phyloP scores from a whole-genome alignment of 1,140 invertebrate species.

The Telenomus remus region DNA sequence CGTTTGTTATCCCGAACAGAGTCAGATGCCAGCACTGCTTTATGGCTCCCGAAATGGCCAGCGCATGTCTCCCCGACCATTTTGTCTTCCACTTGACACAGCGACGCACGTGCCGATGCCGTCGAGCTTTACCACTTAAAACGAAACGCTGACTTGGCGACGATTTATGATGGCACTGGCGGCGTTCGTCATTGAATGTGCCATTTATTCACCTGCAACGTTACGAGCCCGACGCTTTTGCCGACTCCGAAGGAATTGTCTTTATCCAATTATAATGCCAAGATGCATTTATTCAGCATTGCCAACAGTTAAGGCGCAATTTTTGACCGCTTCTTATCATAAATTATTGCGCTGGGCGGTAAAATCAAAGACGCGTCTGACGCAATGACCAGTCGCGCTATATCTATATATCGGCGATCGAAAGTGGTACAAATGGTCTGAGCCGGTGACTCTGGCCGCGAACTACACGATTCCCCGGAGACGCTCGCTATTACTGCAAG shows the following conservation, averaged over 20 bases:
- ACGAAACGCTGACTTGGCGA: slow-evolving; percentile 52
- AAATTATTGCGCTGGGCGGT: slow-evolving; percentile 29
- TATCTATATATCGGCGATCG: slow-evolving; percentile 31
- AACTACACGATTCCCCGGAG: slow-evolving; percentile 58
- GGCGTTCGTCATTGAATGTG: slow-evolving; percentile 53
- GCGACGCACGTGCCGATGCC: slow-evolving; percentile 56
- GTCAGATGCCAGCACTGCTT: slow-evolving; percentile 70
- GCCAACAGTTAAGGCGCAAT: slow-evolving; percentile 1
- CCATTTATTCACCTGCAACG: slow-evolving; percentile 55
- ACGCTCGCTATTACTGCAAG: slow-evolving; percentile 64
- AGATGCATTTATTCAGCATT: slow-evolving; percentile 27
- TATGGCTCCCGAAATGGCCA: slow-evolving; percentile 67
- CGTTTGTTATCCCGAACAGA: slow-evolving; percentile 64
- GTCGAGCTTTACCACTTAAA: slow-evolving; percentile 52
- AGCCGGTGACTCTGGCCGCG: slow-evolving; percentile 54
- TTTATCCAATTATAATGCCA: slow-evolving; percentile 47
- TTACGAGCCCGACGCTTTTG: slow-evolving; percentile 27
- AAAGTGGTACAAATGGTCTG: slow-evolving; percentile 59
- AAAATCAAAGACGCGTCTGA: slow-evolving; percentile 24
- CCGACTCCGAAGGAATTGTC: slow-evolving; percentile 36
- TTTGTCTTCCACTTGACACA: slow-evolving; percentile 64
- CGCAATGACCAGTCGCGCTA: slow-evolving; percentile 10
- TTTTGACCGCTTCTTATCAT: slow-evolving; percentile 28
- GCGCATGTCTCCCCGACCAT: slow-evolving; percentile 63
- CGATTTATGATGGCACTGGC: slow-evolving; percentile 52